Evolutionary conservation across 2,113 vertebrate species (phyloP), one percentile per base, ranked within the genome.

Genomic region (Chionodraco myersi): DNA sequence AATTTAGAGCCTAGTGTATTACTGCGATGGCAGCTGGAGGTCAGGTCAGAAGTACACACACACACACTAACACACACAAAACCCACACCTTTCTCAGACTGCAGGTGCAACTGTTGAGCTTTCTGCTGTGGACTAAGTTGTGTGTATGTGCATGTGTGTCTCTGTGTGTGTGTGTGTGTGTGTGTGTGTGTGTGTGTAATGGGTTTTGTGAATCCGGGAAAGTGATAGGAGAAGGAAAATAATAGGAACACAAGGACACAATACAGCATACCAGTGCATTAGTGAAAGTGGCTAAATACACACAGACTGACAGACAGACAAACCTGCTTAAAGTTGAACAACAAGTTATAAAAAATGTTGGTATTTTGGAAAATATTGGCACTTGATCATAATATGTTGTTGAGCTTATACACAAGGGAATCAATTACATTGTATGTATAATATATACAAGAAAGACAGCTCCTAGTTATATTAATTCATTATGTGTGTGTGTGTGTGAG

Each of bases 11-110:
- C 26, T n/a, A 47, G 2, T 69, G 63, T 52, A 51, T 57, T 48
- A 48, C 45, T n/a, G 57, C 63, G 62, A 34, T 56, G 52, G 64
- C 72, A 77, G 63, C 72, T 83, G 72, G 54, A 82, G 26, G 36
- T 70, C 72, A 72, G 15, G 79, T 69, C 59, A 75, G 30, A 36
- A 36, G 36, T 30, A 30, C 41, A 58, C 9, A 57, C 41, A 58
- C 9, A 57, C 49, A 62, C 14, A 26, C 2, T 26, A 26, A 67
- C 36, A 21, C 12, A 47, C 11, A 63, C 66, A 23, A 45, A 65
- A 41, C 26, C 30, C n/a, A 34, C 9, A 53, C 49, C 48, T 74
- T 54, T 64, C 10, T 65, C 15, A 56, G 52, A 15, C 54, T 60
- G 74, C 45, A 76, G 74, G 47, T 67, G 30, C 74, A 59, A 45